Conservation (phyloP, 1,140 invertebrate genomes). For the Thaumatotibia leucotreta region DNA sequence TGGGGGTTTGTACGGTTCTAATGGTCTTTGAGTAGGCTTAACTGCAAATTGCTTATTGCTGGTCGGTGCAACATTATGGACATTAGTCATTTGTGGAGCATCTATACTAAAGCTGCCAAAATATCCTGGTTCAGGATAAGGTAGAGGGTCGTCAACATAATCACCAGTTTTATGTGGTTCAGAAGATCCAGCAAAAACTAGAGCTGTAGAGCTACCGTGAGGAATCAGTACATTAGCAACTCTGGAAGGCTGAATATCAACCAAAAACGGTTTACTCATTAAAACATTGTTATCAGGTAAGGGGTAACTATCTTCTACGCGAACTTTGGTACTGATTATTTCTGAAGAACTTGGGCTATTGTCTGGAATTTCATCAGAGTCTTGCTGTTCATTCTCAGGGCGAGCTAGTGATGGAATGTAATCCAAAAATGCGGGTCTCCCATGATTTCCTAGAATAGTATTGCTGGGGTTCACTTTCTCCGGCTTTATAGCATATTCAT, state of each 20-base stretch:
- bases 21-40: slow-evolving; percentile 29
- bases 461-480: slow-evolving; percentile 43
- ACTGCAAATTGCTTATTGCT: slow-evolving; percentile 46
- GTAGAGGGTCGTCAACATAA: slow-evolving; percentile 86
- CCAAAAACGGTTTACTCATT: slow-evolving; percentile 82
- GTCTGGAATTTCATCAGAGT: slow-evolving; percentile 44
- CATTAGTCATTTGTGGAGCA: slow-evolving; percentile 76
- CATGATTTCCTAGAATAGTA: slow-evolving; percentile 51
- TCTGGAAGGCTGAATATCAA: slow-evolving; percentile 87
- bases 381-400: slow-evolving; percentile 36
- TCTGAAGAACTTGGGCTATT: slow-evolving; percentile 64
- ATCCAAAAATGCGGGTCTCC: slow-evolving; percentile 66
- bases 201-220: slow-evolving; percentile 83
- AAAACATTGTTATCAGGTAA: slow-evolving; percentile 74
- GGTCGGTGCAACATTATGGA: slow-evolving; percentile 66
- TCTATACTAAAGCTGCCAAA: slow-evolving; percentile 79
- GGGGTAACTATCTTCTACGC: slow-evolving; percentile 56
- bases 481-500: slow-evolving; percentile 36
- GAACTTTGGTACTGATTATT: slow-evolving; percentile 60
- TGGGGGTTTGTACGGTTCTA: slow-evolving; percentile 33
- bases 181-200: slow-evolving; percentile 84
- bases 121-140: slow-evolving; percentile 82
- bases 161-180: slow-evolving; percentile 85
- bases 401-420: slow-evolving; percentile 64
- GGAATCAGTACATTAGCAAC: slow-evolving; percentile 88